A percentile compares a stretch with the other conserved stretches of the same genome.
phyloP scores from a whole-genome alignment of 1,140 invertebrate genomes.

The Drosophila sproati region DNA sequence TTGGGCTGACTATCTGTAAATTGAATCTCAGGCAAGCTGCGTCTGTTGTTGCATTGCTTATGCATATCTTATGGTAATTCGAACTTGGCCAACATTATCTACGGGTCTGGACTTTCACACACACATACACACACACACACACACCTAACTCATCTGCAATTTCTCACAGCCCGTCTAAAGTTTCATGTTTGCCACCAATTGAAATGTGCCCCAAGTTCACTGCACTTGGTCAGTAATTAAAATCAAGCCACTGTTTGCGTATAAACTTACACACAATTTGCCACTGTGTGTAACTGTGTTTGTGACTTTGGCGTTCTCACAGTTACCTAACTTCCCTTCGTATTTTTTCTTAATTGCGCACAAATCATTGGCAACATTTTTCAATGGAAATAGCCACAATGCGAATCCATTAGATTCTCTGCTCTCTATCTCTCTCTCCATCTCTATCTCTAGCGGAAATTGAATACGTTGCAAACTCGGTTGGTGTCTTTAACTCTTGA shows the following conservation, averaged over 20 bases:
- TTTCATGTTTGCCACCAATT: slow-evolving; percentile 58
- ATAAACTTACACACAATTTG: slow-evolving; percentile 8
- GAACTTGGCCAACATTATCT: slow-evolving; percentile 56
- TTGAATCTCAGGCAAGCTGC: slow-evolving; percentile 44
- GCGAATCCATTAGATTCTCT: slow-evolving; percentile 55
- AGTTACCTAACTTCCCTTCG: slow-evolving; percentile 43
- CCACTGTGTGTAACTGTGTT: slow-evolving; percentile 2
- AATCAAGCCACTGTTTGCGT: slow-evolving; percentile 41
- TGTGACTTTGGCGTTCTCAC: slow-evolving; percentile 31
- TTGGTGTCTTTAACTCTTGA: slow-evolving; percentile 36
- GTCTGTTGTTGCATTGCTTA: slow-evolving; percentile 70
- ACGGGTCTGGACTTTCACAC: slow-evolving; percentile 56
- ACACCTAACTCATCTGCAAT: slow-evolving; percentile 37
- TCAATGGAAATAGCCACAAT: slow-evolving; percentile 32
- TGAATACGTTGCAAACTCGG: slow-evolving; percentile 14
- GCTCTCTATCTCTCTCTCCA: slow-evolving; percentile 4
- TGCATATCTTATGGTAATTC: slow-evolving; percentile 78
- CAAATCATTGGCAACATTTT: slow-evolving; percentile 49
- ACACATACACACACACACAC: not conserved
- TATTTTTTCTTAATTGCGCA: slow-evolving; percentile 26
- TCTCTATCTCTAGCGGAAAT: slow-evolving; percentile 53
- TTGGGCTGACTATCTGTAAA: slow-evolving; percentile 29
- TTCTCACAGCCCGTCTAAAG: slow-evolving; percentile 64
- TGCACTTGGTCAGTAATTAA: slow-evolving; percentile 65
- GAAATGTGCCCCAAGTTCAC: slow-evolving; percentile 55